Base-by-base conservation (phyloP, 1,140 invertebrate genomes). In the Goniozus legneri region DNA sequence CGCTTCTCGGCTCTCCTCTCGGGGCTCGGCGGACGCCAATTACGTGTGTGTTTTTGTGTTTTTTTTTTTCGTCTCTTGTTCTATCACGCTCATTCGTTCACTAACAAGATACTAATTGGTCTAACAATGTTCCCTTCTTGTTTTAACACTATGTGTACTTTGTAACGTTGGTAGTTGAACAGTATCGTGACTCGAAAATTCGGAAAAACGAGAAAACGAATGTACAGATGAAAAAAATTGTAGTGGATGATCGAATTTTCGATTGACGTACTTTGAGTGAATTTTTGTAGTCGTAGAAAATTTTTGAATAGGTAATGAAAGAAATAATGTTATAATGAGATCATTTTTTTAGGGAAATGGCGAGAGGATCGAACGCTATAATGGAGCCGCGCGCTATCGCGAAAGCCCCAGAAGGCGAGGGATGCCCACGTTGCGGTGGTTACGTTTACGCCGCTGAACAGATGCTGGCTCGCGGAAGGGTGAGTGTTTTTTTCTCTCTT, bases 381-480 rank as follows among this genome's bases (percentile, higher is more conserved):
- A 48, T 85, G 67, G 85, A 88, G 58, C 78, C 87, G 12, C 80
- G 86, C 37, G 79, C 80, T 38, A 89, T 91, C 64, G 87, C 87
- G n/a, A 86, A 87, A 71, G 89, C 89, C 24, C 87, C 88, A 16
- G 85, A 89, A 55, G 90, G 90, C 14, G 83, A 93, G 73, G 90
- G 91, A 34, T 95, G 92, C 62, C 92, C 92, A 16, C 80, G 91
- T 51, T 95, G 92, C 69, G 91, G 90, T 38, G 92, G 92, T 55
- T 92, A 80, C 67, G 92, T 95, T 15, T 96, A 94, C 74, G 91
- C 90, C 48, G 92, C 92, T 38, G 92, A 95, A 76, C 91, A 93
- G 76, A 95, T 94, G 91, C 80, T 94, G 64, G 91, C 91, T 49
- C 83, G 89, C 59, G 91, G 91, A 80, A 82, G 86, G 79, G 89